Evolutionary conservation across 2,888 invertebrate genomes (phyloP).

Genomic region (Polyommatus iphigenia): DNA sequence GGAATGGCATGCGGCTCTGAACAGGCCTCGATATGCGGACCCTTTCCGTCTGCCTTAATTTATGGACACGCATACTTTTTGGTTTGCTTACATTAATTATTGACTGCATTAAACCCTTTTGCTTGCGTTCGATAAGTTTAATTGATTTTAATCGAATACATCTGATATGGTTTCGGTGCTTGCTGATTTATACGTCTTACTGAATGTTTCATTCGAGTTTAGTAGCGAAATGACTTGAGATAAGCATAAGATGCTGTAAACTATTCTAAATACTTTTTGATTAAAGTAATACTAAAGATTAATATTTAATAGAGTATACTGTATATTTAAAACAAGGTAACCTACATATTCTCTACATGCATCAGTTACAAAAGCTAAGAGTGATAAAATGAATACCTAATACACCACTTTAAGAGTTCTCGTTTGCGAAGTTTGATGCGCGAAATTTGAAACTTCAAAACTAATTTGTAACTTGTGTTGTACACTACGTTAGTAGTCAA

Average conservation of each 20-base stretch:
- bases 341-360: background rate
- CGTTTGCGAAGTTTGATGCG: background rate
- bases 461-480: background rate
- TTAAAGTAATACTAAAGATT: too few relatives aligned
- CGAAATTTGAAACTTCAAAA: conserved; percentile 22
- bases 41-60: conserved; percentile 77
- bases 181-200: background rate
- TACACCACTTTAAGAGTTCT: background rate
- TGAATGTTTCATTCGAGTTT: background rate
- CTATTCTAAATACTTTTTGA: too few relatives aligned
- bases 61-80: conserved; percentile 66
- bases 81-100: conserved; percentile 75
- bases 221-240: background rate
- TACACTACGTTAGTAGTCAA: conserved; percentile 9
- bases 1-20: conserved; percentile 80
- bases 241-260: background rate
- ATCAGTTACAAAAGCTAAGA: background rate
- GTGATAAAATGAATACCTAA: background rate
- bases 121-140: conserved; percentile 30
- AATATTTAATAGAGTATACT: background rate
- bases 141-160: conserved; percentile 29
- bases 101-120: conserved; percentile 53
- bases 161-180: conserved; percentile 16
- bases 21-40: conserved; percentile 76
- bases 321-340: too few relatives aligned